Conservation (phyloP, 2,797 vertebrate species). For the Apodemus agrarius region DNA sequence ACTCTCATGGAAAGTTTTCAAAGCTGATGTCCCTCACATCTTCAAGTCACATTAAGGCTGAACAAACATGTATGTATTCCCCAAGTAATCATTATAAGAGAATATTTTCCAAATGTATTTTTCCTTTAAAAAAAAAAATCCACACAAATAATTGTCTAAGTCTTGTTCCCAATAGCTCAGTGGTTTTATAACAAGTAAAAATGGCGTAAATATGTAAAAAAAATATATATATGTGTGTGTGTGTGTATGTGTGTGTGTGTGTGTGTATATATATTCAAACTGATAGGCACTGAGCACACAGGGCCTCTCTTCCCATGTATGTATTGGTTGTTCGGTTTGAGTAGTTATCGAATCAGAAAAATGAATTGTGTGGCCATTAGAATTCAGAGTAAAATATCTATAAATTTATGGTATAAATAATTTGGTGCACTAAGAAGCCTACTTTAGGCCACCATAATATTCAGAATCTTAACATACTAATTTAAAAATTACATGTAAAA, state of each 20-base stretch:
- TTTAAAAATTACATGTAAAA: conserved; percentile 91
- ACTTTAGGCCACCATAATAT: conserved; percentile 90
- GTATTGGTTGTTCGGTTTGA: conserved; percentile 90
- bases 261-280: conserved; percentile 80
- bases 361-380: conserved; percentile 88
- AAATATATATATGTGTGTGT: conserved; percentile 81
- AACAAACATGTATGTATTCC: conserved; percentile 85
- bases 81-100: conserved; percentile 84
- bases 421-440: conserved; percentile 91
- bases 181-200: conserved; percentile 89
- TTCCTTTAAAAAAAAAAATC: conserved; percentile 82
- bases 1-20: conserved; percentile 88
- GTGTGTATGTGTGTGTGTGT: conserved; percentile 79
- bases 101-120: conserved; percentile 81
- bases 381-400: conserved; percentile 87
- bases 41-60: conserved; percentile 88
- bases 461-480: conserved; percentile 90
- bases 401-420: conserved; percentile 90
- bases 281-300: conserved; percentile 91
- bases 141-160: conserved; percentile 82
- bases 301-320: conserved; percentile 88
- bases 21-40: conserved; percentile 85
- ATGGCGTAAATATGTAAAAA: conserved; percentile 86
- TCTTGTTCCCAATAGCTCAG: conserved; percentile 91
- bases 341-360: conserved; percentile 87